These are phyloP conservation scores for Beris chalybata DNA, from an alignment of 2,888 invertebrate species.

Conservation along the genomic window DNA sequence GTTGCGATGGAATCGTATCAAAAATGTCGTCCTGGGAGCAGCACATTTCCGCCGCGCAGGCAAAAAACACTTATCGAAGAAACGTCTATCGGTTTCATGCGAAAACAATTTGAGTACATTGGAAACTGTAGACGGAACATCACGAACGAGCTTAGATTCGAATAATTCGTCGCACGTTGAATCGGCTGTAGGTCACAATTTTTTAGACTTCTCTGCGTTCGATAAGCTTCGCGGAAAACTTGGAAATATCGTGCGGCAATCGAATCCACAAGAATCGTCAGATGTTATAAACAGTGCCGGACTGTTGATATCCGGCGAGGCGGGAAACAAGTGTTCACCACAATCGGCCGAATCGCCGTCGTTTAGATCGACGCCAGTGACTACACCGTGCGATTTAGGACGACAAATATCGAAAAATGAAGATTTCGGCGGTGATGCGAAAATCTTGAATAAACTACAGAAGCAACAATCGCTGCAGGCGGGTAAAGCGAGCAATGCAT, in stretches of 20 bases:
- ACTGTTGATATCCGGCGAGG: constrained; percentile 58
- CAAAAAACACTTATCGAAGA: constrained; percentile 61
- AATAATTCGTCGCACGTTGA: constrained; percentile 47
- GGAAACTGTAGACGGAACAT: constrained; percentile 55
- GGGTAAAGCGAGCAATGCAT: constrained; percentile 36
- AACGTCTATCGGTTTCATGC: constrained; percentile 50
- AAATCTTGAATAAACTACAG: constrained; percentile 71
- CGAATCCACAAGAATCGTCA: constrained; percentile 50
- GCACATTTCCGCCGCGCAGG: constrained; percentile 85
- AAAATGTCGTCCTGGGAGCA: constrained; percentile 88
- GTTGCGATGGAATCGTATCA: constrained; percentile 89
- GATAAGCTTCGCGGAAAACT: constrained; percentile 63
- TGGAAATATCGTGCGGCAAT: constrained; percentile 67
- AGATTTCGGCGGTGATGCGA: constrained; percentile 79
- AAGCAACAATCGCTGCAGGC: constrained; percentile 52
- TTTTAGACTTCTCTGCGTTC: constrained; percentile 59
- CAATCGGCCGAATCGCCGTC: constrained; percentile 44
- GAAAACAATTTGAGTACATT: constrained; percentile 55
- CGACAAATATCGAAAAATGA: constrained; percentile 67
- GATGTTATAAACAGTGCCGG: constrained; percentile 58
- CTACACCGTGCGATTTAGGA: constrained; percentile 43
- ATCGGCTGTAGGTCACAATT: constrained; percentile 35
- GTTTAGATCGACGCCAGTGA: constrained; percentile 61
- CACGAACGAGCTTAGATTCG: constrained; percentile 55
- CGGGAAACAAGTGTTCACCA: constrained; percentile 42